Conservation (phyloP, 2,113 vertebrate species). For the Ciconia boyciana region DNA sequence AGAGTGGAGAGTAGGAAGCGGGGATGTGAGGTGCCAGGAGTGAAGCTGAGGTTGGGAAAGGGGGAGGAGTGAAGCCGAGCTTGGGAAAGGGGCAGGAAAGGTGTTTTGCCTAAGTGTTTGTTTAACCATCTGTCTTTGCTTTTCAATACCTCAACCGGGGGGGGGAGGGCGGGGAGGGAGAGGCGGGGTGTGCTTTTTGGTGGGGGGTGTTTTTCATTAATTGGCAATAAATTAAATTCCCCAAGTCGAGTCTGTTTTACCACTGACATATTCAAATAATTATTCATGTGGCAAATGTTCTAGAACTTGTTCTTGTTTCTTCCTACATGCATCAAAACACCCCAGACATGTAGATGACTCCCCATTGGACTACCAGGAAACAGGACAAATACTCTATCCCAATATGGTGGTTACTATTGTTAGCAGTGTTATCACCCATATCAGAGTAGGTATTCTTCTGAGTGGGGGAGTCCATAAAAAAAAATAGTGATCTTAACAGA, state of each 20-base stretch:
- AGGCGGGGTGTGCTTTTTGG: not conserved
- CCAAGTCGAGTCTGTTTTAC: not conserved
- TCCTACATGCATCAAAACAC: not conserved
- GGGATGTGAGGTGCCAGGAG: not conserved
- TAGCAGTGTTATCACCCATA: not conserved
- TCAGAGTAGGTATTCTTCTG: not conserved
- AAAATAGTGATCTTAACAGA: not conserved
- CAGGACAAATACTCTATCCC: rapidly evolving
- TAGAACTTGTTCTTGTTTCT: not conserved
- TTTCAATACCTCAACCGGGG: not conserved
- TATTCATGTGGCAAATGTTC: not conserved
- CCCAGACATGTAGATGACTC: rapidly evolving
- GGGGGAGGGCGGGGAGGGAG: no score
- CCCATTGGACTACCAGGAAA: not conserved
- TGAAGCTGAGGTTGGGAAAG: not conserved
- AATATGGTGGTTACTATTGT: not conserved
- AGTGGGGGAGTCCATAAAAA: not conserved
- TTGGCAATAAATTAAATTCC: not conserved
- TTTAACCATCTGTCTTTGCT: not conserved
- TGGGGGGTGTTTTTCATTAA: not conserved
- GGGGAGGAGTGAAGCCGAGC: not conserved
- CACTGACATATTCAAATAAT: not conserved
- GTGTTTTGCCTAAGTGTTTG: not conserved
- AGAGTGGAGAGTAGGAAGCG: not conserved
- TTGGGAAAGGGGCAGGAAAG: not conserved